These are phyloP conservation scores for Sinocyclocheilus grahami DNA, from an alignment of 2,113 vertebrate species.

Conservation along the genomic window DNA sequence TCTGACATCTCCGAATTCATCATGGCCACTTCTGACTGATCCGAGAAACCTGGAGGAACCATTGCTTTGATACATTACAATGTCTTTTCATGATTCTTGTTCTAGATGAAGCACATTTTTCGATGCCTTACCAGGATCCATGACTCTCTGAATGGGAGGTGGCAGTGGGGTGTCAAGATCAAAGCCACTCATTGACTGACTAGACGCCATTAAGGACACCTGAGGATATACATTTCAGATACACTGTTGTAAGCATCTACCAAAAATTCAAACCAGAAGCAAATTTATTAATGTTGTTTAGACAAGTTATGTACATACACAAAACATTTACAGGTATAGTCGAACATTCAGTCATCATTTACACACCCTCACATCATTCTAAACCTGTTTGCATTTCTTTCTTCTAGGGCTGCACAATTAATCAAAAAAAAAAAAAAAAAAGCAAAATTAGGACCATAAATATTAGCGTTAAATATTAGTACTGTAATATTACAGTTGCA, in stretches of 20 bases:
- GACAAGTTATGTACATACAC: too few species aligned
- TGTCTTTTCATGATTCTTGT: not conserved
- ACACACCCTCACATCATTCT: not conserved
- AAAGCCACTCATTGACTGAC: slow-evolving; percentile 52
- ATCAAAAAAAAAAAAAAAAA: not conserved
- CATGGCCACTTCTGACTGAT: slow-evolving; percentile 71
- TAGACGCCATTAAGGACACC: slow-evolving; percentile 79
- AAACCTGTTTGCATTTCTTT: too few species aligned
- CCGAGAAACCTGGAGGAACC: slow-evolving; percentile 78
- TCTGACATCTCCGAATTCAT: slow-evolving; percentile 72
- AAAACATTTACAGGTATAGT: too few species aligned
- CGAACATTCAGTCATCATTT: not conserved
- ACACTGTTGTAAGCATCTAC: not conserved
- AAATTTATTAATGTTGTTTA: too few species aligned
- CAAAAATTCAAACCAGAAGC: not conserved
- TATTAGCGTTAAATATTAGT: too few species aligned
- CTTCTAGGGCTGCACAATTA: not conserved
- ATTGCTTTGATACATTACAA: not conserved
- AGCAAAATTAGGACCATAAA: too few species aligned
- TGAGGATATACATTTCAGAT: slow-evolving; percentile 56
- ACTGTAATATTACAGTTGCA: too few species aligned
- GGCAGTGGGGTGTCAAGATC: slow-evolving; percentile 73
- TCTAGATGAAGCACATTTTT: slow-evolving; percentile 5
- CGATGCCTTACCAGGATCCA: slow-evolving; percentile 84
- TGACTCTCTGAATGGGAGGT: slow-evolving; percentile 85